Evolutionary conservation across 1,140 invertebrate species (phyloP).

Genomic region (Brachionus koreanus): DNA sequence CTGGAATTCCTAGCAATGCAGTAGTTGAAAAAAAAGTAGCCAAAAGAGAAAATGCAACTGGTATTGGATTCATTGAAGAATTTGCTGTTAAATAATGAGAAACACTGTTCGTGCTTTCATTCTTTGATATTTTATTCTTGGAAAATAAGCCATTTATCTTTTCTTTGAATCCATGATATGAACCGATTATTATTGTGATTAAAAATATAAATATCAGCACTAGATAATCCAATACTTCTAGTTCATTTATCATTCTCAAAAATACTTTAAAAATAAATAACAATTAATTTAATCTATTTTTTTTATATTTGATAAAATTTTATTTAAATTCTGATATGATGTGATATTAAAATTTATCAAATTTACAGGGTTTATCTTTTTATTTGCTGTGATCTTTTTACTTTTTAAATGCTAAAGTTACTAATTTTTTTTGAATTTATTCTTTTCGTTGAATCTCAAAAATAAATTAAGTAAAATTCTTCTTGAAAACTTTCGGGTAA

Average conservation of each 20-base stretch:
- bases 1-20: slow-evolving; percentile 70
- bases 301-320: not conserved
- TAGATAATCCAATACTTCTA: not conserved
- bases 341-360: not conserved
- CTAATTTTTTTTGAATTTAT: not conserved
- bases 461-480: not conserved
- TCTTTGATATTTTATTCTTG: not conserved
- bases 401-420: not conserved
- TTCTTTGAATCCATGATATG: slow-evolving; percentile 6
- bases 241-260: not conserved
- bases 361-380: not conserved
- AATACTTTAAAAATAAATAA: not conserved
- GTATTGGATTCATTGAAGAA: slow-evolving; percentile 61
- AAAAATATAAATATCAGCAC: not conserved
- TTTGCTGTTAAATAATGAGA: slow-evolving; percentile 39
- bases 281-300: not conserved
- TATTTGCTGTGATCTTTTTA: not conserved
- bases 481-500: not conserved
- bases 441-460: not conserved
- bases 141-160: not conserved
- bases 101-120: not conserved
- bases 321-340: not conserved
- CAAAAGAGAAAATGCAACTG: slow-evolving; percentile 80
- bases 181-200: slow-evolving; percentile 13
- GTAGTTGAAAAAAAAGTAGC: slow-evolving; percentile 91